These are phyloP conservation scores for Limnephilus auricula DNA, from an alignment of 2,888 invertebrate species.

Conservation along the genomic window DNA sequence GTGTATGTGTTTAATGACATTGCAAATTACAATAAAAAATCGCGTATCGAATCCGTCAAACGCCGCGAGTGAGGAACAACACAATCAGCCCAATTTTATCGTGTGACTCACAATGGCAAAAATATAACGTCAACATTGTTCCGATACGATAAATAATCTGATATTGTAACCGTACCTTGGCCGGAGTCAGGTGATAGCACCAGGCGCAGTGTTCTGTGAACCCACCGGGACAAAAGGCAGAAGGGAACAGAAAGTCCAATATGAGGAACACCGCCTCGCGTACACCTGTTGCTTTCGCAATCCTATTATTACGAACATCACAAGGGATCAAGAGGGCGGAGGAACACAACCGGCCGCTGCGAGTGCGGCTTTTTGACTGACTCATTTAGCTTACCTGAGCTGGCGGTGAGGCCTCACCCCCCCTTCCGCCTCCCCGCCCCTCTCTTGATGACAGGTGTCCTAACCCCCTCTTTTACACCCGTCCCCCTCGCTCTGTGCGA, in stretches of 20 bases:
- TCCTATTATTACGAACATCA: constrained; percentile 72
- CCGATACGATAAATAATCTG: constrained; percentile 20
- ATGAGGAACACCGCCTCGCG: constrained; percentile 77
- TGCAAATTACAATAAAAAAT: constrained; percentile 44
- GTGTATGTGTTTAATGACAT: constrained; percentile 31
- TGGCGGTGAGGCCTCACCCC: constrained; percentile 46
- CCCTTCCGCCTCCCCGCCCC: constrained; percentile 58
- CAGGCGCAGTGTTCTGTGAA: not conserved
- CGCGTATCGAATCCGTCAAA: constrained; percentile 44
- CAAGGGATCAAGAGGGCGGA: constrained; percentile 71
- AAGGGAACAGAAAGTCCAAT: constrained; percentile 69
- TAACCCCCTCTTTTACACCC: constrained; percentile 72
- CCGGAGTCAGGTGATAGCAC: not conserved
- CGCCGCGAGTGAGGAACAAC: constrained; percentile 28
- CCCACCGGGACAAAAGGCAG: not conserved
- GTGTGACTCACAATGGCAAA: constrained; percentile 37
- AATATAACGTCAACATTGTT: constrained; percentile 38
- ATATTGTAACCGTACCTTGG: constrained; percentile 36
- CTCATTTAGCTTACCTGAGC: constrained; percentile 64
- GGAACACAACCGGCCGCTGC: constrained; percentile 75
- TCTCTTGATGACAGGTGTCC: constrained; percentile 73
- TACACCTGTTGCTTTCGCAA: constrained; percentile 77
- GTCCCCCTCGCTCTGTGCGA: constrained; percentile 34
- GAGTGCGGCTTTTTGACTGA: constrained; percentile 73
- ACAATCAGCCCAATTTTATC: constrained; percentile 30